phyloP scores from a whole-genome alignment of 1,140 invertebrate species.

The Latrodectus geometricus region DNA sequence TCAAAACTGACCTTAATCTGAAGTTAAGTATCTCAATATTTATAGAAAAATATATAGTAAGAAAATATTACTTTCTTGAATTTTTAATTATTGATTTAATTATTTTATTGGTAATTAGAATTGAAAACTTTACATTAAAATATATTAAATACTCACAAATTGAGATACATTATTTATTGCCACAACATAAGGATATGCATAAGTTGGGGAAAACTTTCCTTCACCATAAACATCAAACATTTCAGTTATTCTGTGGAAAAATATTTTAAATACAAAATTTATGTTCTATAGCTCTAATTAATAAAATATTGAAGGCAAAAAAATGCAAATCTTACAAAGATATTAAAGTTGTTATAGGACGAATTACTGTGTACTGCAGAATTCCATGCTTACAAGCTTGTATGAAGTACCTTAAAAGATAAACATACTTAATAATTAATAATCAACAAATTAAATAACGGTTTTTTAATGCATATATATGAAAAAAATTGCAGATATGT shows the following conservation, averaged over 20 bases:
- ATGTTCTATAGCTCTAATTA: constrained; percentile 12
- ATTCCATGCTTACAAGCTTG: constrained; percentile 96
- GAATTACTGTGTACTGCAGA: constrained; percentile 90
- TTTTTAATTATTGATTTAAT: too few relatives aligned
- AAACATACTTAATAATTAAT: neutral
- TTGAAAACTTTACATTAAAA: too few relatives aligned
- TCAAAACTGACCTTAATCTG: too few relatives aligned
- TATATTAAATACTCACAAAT: constrained; percentile 75
- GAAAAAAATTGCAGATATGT: too few relatives aligned
- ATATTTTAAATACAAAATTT: constrained; percentile 16
- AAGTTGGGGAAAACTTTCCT: constrained; percentile 84
- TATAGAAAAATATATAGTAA: too few relatives aligned
- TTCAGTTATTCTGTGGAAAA: constrained; percentile 82
- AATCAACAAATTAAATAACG: neutral
- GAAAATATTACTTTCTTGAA: too few relatives aligned
- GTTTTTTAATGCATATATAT: too few relatives aligned
- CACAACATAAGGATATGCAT: constrained; percentile 90
- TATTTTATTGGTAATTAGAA: too few relatives aligned
- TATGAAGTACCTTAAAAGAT: constrained; percentile 80
- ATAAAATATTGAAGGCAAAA: constrained; percentile 12
- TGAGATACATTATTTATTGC: constrained; percentile 94
- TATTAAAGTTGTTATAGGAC: constrained; percentile 88
- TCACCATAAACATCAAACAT: constrained; percentile 87
- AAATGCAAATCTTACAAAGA: constrained; percentile 80
- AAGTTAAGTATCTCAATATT: too few relatives aligned